Evolutionary conservation across 2,797 vertebrate genomes (phyloP).

Genomic region (Philypnodon macrostomus): DNA sequence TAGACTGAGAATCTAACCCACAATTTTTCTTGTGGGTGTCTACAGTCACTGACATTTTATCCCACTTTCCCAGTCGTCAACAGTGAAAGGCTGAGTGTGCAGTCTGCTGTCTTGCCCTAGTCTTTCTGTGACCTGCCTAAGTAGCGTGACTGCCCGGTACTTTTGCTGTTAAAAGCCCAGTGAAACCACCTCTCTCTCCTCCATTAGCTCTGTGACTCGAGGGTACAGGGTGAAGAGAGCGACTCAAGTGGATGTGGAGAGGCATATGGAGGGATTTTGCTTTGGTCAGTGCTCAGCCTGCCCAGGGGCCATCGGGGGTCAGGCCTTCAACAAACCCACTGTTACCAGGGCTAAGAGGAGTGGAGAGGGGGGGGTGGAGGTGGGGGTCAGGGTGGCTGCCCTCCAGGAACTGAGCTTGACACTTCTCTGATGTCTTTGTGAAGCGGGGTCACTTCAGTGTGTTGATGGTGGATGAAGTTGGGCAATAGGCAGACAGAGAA

Average conservation of each 20-base stretch:
- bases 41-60: neutral
- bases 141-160: constrained; percentile 61
- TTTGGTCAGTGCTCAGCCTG: constrained; percentile 75
- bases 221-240: constrained; percentile 59
- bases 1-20: too few species aligned
- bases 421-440: constrained; percentile 73
- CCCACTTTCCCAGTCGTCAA: constrained; percentile 18
- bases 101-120: constrained; percentile 53
- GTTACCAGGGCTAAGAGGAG: constrained; percentile 63
- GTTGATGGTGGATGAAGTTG: constrained; percentile 48
- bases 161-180: constrained; percentile 55
- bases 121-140: constrained; percentile 68
- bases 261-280: constrained; percentile 75
- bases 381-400: constrained; percentile 42
- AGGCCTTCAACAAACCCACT: constrained; percentile 75
- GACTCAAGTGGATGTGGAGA: constrained; percentile 55
- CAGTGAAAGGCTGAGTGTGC: constrained; percentile 35
- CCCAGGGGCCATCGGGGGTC: constrained; percentile 72
- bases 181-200: constrained; percentile 54
- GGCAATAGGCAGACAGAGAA: constrained; percentile 32
- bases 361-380: constrained; percentile 24
- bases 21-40: too few species aligned
- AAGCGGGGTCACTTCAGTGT: constrained; percentile 50
- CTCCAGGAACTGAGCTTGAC: constrained; percentile 60
- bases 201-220: constrained; percentile 66